phyloP scores from a whole-genome alignment of 2,113 vertebrate genomes.

The Eonycteris spelaea region DNA sequence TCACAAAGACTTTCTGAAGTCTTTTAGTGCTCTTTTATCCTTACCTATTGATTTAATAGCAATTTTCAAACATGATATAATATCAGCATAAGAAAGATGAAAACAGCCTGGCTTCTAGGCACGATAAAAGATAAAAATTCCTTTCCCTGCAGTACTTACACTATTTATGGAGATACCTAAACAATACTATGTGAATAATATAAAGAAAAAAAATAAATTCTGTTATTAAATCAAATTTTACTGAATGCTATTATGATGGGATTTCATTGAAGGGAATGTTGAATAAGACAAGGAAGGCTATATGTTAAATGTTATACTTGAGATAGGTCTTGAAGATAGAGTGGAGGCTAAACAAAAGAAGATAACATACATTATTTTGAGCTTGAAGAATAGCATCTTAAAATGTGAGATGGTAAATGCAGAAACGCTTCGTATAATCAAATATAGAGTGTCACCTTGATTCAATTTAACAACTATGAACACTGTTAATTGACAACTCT shows the following conservation, averaged over 20 bases:
- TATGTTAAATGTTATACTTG: not conserved
- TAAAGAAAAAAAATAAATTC: not conserved
- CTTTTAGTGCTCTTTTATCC: not conserved
- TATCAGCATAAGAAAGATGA: not conserved
- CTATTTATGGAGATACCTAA: not conserved
- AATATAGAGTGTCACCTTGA: not conserved
- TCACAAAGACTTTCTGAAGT: not conserved
- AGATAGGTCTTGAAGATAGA: not conserved
- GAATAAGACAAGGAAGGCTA: not conserved
- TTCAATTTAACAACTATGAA: not conserved
- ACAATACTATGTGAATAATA: not conserved
- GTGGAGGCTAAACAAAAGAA: not conserved
- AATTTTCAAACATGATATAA: not conserved
- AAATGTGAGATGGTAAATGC: not conserved
- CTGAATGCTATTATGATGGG: not conserved
- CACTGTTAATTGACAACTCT: not conserved
- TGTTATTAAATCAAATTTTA: not conserved
- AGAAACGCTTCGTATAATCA: not conserved
- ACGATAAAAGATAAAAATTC: not conserved
- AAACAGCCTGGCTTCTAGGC: not conserved
- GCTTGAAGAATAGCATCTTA: not conserved
- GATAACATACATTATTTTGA: not conserved
- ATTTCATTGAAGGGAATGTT: not conserved
- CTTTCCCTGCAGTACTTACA: not conserved
- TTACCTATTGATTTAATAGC: not conserved